These are phyloP conservation scores for Pristionchus fissidentatus DNA, from an alignment of 2,888 invertebrate genomes.

Conservation along the genomic window DNA sequence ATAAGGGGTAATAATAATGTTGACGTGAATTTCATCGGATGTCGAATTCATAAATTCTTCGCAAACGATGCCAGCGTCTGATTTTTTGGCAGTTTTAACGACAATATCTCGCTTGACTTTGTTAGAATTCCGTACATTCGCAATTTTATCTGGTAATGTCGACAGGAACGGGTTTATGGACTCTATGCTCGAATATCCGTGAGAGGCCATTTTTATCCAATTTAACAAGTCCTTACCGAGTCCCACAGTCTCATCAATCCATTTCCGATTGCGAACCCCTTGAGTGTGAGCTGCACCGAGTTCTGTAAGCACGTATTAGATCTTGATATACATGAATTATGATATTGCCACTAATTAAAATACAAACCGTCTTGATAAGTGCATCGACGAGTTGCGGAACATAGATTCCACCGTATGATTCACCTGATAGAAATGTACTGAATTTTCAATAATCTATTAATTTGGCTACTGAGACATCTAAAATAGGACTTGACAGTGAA, in stretches of 20 bases:
- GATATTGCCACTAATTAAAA: not conserved
- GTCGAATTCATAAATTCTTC: conserved; percentile 56
- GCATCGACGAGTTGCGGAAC: conserved; percentile 75
- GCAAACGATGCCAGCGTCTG: too few relatives aligned
- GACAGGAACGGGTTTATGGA: too few relatives aligned
- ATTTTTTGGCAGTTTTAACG: too few relatives aligned
- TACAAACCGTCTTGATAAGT: conserved; percentile 48
- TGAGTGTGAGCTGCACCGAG: conserved; percentile 60
- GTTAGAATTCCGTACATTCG: too few relatives aligned
- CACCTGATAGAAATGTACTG: not conserved
- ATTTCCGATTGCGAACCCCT: conserved; percentile 74
- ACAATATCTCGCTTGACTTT: too few relatives aligned
- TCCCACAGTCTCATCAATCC: conserved; percentile 58
- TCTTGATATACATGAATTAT: not conserved
- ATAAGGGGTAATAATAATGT: not conserved
- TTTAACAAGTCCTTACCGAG: too few relatives aligned
- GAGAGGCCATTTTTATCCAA: too few relatives aligned
- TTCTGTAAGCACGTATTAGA: not conserved
- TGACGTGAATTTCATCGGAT: not conserved
- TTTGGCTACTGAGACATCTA: not conserved
- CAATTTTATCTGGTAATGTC: too few relatives aligned
- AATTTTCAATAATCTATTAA: not conserved
- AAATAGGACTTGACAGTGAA: not conserved
- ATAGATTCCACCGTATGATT: conserved; percentile 76
- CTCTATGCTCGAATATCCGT: too few relatives aligned